Evolutionary conservation across 2,888 invertebrate species (phyloP).

Genomic region (Torymus aiolomorphi): DNA sequence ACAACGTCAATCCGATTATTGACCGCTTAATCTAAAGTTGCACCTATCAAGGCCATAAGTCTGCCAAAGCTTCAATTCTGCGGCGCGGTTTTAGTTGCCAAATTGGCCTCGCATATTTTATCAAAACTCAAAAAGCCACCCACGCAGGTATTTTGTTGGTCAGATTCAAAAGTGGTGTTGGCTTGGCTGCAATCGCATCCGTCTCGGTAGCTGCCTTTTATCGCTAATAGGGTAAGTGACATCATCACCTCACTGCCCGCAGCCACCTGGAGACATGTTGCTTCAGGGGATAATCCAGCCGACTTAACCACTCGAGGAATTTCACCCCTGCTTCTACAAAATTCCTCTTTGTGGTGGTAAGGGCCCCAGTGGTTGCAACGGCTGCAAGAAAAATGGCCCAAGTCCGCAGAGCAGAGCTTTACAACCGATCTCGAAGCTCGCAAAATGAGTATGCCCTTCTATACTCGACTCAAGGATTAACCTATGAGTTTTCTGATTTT

Average conservation of each 20-base stretch:
- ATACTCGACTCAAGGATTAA: not conserved
- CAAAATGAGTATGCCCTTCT: too few relatives aligned
- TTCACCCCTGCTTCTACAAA: not conserved
- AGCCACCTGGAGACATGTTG: not conserved
- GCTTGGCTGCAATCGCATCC: not conserved
- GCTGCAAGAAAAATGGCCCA: not conserved
- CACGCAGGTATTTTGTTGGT: not conserved
- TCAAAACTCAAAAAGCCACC: not conserved
- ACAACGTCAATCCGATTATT: not conserved
- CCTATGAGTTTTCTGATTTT: not conserved
- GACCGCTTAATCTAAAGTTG: not conserved
- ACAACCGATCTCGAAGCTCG: not conserved
- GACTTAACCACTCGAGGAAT: not conserved
- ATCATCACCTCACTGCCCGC: not conserved
- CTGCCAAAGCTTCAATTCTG: conserved; percentile 3
- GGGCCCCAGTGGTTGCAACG: not conserved
- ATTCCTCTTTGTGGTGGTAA: not conserved
- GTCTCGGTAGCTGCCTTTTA: not conserved
- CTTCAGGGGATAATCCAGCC: not conserved
- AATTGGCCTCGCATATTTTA: too few relatives aligned
- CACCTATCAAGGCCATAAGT: conserved; percentile 1
- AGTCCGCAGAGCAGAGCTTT: not conserved
- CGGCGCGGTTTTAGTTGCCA: not conserved
- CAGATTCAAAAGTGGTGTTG: not conserved
- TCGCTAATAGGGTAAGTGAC: conserved; percentile 1